These are phyloP conservation scores for Fragum sueziense DNA, from an alignment of 2,888 invertebrate genomes.

Conservation along the genomic window DNA sequence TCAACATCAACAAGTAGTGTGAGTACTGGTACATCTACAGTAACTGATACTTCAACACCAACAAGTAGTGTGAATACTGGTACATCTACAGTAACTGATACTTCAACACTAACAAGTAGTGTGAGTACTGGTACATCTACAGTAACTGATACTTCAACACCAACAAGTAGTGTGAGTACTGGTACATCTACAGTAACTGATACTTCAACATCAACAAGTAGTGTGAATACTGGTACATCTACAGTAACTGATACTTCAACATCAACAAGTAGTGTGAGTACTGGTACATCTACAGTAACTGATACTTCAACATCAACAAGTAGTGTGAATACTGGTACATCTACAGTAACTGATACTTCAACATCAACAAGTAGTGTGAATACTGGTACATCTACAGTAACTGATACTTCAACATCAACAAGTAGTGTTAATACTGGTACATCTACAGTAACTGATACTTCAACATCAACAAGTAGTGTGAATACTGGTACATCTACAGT, in stretches of 20 bases:
- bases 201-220: conserved; percentile 14
- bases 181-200: conserved; percentile 1
- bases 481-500: neutral
- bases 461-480: neutral
- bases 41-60: neutral
- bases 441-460: no score
- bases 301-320: no score
- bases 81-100: neutral
- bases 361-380: no score
- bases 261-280: conserved; percentile 18
- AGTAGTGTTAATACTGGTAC: no score
- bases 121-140: neutral
- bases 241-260: neutral
- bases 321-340: no score
- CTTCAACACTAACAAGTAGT: neutral
- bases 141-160: neutral
- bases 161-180: neutral
- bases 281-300: no score
- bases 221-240: neutral
- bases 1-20: neutral
- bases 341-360: conserved; percentile 9
- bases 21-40: neutral
- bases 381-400: neutral
- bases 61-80: no score
- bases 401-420: neutral